Conservation (phyloP, 2,113 vertebrate species). For the Coracopsis vasa region DNA sequence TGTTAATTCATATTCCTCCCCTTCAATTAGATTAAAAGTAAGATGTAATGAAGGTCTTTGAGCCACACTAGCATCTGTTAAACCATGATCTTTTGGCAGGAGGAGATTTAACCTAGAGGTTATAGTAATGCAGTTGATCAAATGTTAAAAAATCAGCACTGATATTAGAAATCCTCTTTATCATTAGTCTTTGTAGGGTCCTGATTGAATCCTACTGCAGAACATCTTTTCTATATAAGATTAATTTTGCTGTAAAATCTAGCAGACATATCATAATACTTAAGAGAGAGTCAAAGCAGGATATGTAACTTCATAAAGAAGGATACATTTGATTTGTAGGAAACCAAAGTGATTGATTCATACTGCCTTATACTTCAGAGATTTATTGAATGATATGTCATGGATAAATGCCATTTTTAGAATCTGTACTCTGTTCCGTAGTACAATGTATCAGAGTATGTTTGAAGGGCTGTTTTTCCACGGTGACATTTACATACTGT, state of each 20-base stretch:
- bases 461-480: neutral
- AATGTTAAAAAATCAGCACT: neutral
- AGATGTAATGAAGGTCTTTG: neutral
- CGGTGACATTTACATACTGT: neutral
- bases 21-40: neutral
- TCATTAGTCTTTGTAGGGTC: neutral
- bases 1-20: neutral
- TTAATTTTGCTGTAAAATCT: neutral
- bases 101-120: neutral
- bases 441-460: neutral
- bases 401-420: neutral
- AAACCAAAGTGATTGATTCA: neutral
- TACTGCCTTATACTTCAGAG: neutral
- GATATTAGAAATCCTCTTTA: neutral
- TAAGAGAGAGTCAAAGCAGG: neutral
- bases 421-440: neutral
- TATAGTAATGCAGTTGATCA: neutral
- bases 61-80: neutral
- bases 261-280: neutral
- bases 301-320: neutral
- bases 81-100: neutral
- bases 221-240: neutral
- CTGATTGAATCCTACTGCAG: neutral
- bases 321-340: neutral
- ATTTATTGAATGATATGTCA: neutral